Percentiles rank a stretch among this genome's conserved stretches.
Conservation (phyloP, 2,113 vertebrate species). For the Serilophus lunatus region DNA sequence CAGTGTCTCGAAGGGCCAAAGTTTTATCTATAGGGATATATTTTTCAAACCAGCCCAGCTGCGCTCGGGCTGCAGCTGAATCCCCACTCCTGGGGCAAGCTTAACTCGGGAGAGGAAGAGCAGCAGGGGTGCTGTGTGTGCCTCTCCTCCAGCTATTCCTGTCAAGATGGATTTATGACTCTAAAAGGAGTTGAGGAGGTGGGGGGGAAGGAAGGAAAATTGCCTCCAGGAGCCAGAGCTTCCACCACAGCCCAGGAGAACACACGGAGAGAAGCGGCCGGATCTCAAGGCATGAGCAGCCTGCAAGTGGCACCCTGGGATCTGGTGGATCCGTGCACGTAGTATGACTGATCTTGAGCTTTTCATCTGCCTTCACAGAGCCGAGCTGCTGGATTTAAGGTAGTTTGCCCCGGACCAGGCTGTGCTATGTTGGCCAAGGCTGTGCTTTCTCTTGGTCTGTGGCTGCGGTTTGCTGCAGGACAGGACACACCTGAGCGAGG, state of each 20-base stretch:
- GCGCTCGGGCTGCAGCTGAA: accelerated
- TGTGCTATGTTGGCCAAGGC: slow-evolving; percentile 67
- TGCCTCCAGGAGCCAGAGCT: not conserved
- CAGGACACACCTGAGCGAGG: slow-evolving; percentile 48
- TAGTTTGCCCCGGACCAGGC: not conserved
- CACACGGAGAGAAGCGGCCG: not conserved
- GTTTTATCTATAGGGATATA: not conserved
- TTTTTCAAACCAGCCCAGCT: not conserved
- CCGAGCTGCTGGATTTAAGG: not conserved
- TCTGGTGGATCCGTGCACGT: not conserved
- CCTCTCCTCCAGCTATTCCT: slow-evolving; percentile 14
- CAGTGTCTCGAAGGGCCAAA: not conserved
- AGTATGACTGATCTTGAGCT: not conserved
- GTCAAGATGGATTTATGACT: slow-evolving; percentile 52
- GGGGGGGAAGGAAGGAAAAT: not conserved
- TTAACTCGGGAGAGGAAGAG: not conserved
- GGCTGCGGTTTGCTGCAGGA: slow-evolving; percentile 50
- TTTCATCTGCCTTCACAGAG: not conserved
- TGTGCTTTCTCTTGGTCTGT: slow-evolving; percentile 42
- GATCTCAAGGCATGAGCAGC: not conserved
- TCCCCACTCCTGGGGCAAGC: not conserved
- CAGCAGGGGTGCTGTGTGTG: not conserved
- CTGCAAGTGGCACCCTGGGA: accelerated
- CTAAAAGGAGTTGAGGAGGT: not conserved
- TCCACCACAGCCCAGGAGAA: not conserved